Conservation (phyloP, 2,888 invertebrate genomes). For the Arctia plantaginis region DNA sequence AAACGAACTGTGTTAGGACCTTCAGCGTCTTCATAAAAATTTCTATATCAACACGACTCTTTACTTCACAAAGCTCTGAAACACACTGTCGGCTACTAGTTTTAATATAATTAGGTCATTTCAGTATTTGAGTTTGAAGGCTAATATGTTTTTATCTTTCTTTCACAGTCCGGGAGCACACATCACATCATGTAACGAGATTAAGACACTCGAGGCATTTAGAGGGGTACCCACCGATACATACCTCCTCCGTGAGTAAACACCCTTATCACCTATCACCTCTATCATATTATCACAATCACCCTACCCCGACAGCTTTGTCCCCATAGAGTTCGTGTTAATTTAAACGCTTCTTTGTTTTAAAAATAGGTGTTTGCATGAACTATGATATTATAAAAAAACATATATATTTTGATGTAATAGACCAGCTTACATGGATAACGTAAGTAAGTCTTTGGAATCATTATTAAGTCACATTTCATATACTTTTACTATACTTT, state of each 20-base stretch:
- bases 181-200: slow-evolving; percentile 77
- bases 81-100: background rate
- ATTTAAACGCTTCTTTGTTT: slow-evolving; percentile 76
- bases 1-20: no score
- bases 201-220: slow-evolving; percentile 80
- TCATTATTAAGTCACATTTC: slow-evolving; percentile 21
- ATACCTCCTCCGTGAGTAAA: slow-evolving; percentile 77
- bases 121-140: background rate
- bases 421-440: slow-evolving; percentile 42
- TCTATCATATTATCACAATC: slow-evolving; percentile 44
- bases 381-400: slow-evolving; percentile 22
- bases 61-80: background rate
- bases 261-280: slow-evolving; percentile 31
- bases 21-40: no score
- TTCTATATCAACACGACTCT: no score
- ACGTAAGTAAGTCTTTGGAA: slow-evolving; percentile 42
- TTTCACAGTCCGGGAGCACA: slow-evolving; percentile 76
- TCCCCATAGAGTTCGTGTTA: slow-evolving; percentile 74
- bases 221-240: slow-evolving; percentile 71
- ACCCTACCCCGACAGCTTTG: slow-evolving; percentile 72
- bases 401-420: slow-evolving; percentile 18
- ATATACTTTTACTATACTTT: slow-evolving; percentile 35
- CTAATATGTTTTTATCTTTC: slow-evolving; percentile 39
- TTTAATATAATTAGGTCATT: background rate
- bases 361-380: slow-evolving; percentile 66